These are phyloP conservation scores for Tylochromis polylepis DNA, from an alignment of 2,113 vertebrate genomes.

Conservation along the genomic window DNA sequence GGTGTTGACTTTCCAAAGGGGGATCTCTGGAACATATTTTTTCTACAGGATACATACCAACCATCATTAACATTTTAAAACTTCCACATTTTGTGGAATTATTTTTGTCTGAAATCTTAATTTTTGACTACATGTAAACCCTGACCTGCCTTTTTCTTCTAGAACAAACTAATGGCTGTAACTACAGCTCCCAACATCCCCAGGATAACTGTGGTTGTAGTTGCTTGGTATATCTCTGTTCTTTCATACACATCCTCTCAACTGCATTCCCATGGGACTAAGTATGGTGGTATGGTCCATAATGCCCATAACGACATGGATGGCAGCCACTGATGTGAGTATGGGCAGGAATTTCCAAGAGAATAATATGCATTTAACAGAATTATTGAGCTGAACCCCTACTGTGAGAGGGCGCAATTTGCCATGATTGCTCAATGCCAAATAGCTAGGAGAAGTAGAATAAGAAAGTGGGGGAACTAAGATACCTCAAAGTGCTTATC, in stretches of 20 bases:
- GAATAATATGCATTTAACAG: not conserved
- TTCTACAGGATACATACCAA: not conserved
- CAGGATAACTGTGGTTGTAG: not conserved
- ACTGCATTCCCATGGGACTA: not conserved
- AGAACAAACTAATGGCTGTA: slow-evolving; percentile 5
- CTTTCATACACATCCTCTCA: slow-evolving; percentile 1
- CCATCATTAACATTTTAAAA: slow-evolving; percentile 5
- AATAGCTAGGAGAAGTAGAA: not conserved
- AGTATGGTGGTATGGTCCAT: not conserved
- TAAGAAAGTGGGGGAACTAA: not conserved
- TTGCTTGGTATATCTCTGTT: not conserved
- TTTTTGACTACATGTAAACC: not conserved
- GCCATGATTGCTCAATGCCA: not conserved
- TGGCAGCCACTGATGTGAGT: not conserved
- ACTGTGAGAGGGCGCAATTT: not conserved
- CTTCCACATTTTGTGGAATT: not conserved
- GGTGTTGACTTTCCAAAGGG: not conserved
- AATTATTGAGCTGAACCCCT: not conserved
- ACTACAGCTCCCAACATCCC: not conserved
- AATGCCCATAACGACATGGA: not conserved
- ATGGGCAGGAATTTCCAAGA: not conserved
- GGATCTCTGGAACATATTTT: not conserved
- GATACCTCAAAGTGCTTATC: not conserved
- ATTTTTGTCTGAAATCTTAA: not conserved
- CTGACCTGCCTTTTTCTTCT: not conserved